phyloP scores from a whole-genome alignment of 2,113 vertebrate genomes.

The Alexandromys fortis region DNA sequence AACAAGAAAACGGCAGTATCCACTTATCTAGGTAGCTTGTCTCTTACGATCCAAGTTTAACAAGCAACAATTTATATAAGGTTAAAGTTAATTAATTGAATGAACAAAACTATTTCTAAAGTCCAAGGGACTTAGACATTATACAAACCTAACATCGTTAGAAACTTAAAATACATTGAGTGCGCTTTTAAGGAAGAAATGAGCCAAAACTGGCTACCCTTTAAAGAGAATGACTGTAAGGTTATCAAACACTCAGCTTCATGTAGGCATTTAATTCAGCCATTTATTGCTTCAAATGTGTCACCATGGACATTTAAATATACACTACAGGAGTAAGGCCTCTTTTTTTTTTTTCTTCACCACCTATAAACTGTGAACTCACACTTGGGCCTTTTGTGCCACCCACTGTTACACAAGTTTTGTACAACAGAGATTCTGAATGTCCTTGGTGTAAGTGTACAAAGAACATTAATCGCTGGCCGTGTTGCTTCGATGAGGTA shows the following conservation, averaged over 20 bases:
- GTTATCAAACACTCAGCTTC: constrained; percentile 80
- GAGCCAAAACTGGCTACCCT: constrained; percentile 47
- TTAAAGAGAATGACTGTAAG: constrained; percentile 48
- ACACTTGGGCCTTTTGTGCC: constrained; percentile 65
- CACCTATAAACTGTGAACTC: constrained; percentile 75
- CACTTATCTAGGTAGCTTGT: not conserved
- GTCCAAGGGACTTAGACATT: not conserved
- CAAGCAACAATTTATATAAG: not conserved
- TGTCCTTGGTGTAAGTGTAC: constrained; percentile 58
- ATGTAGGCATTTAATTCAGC: constrained; percentile 79
- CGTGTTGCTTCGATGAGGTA: constrained; percentile 69
- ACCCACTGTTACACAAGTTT: constrained; percentile 67
- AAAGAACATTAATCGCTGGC: constrained; percentile 63
- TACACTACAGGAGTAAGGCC: constrained; percentile 78
- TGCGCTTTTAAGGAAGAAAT: constrained; percentile 48
- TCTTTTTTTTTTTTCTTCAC: constrained; percentile 74
- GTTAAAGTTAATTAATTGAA: constrained; percentile 14
- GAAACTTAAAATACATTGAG: constrained; percentile 26
- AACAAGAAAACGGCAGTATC: not conserved
- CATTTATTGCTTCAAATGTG: constrained; percentile 82
- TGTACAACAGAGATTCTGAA: constrained; percentile 70
- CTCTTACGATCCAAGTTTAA: not conserved
- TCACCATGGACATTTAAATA: constrained; percentile 78
- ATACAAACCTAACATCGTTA: not conserved
- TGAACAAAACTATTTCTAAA: constrained; percentile 45